A percentile compares a stretch with the other conserved stretches of the same genome.
phyloP scores from a whole-genome alignment of 2,797 vertebrate genomes.

The Notamacropus eugenii region DNA sequence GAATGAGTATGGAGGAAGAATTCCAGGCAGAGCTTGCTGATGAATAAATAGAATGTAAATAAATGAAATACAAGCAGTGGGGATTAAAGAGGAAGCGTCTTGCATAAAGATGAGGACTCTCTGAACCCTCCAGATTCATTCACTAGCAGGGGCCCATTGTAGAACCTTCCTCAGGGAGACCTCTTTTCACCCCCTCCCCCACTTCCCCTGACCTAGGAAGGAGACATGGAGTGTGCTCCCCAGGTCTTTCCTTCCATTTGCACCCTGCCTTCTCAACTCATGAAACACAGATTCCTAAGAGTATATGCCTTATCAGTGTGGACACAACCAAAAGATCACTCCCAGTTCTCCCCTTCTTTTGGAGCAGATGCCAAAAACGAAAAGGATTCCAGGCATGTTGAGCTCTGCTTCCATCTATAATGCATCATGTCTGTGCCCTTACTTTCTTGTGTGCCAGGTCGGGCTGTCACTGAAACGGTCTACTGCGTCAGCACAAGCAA shows the following conservation, averaged over 20 bases:
- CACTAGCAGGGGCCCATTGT: background rate
- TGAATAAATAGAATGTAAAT: slow-evolving; percentile 62
- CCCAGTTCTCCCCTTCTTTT: background rate
- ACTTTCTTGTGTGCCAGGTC: background rate
- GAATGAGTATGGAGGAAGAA: slow-evolving; percentile 48
- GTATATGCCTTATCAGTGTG: background rate
- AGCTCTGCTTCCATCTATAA: background rate
- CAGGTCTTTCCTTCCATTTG: background rate
- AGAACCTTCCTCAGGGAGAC: background rate
- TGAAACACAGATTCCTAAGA: background rate
- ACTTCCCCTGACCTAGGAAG: background rate
- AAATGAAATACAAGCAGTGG: background rate
- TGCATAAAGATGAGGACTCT: slow-evolving; percentile 28
- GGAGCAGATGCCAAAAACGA: background rate
- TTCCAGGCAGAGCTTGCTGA: slow-evolving; percentile 56
- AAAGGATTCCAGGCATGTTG: background rate
- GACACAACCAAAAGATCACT: background rate
- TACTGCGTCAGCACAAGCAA: background rate
- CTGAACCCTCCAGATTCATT: background rate
- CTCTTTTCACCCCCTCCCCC: background rate
- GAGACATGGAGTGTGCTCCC: background rate
- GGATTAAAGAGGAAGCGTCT: slow-evolving; percentile 36
- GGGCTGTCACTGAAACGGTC: background rate
- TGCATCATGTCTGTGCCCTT: too few relatives aligned
- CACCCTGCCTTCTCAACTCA: background rate